Conservation (phyloP, 2,113 vertebrate genomes). For the Amphilophus citrinellus region DNA sequence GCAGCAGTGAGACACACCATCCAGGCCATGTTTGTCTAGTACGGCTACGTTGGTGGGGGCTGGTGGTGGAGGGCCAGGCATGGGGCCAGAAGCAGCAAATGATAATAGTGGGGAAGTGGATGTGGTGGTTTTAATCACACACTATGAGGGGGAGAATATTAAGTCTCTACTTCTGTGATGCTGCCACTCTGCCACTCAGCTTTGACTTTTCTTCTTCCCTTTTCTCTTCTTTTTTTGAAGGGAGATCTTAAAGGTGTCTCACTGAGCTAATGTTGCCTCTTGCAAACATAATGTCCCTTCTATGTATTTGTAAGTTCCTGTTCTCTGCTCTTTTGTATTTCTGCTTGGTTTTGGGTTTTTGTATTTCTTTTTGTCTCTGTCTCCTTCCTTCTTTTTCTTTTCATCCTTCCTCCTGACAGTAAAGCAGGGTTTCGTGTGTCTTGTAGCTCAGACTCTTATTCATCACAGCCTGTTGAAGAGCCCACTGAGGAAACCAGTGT, state of each 20-base stretch:
- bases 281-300: not conserved
- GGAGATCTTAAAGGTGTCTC: not conserved
- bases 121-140: constrained; percentile 70
- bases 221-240: not conserved
- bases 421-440: constrained; percentile 56
- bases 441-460: constrained; percentile 46
- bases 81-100: constrained; percentile 46
- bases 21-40: constrained; percentile 66
- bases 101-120: constrained; percentile 74
- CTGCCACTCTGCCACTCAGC: constrained; percentile 14
- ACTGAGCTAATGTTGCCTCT: not conserved
- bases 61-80: constrained; percentile 48
- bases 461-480: constrained; percentile 45
- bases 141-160: constrained; percentile 32
- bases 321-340: not conserved
- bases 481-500: constrained; percentile 49
- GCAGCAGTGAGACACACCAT: constrained; percentile 36
- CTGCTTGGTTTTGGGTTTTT: not conserved
- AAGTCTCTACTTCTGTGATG: constrained; percentile 34
- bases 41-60: constrained; percentile 55
- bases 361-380: not conserved
- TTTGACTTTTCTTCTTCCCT: not conserved
- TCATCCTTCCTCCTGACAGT: constrained; percentile 26
- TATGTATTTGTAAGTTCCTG: not conserved
- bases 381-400: constrained; percentile 10